A percentile compares a stretch with the other conserved stretches of the same genome.
These are phyloP conservation scores for Rhyacichthys aspro DNA, from an alignment of 2,797 vertebrate genomes.

Conservation along the genomic window DNA sequence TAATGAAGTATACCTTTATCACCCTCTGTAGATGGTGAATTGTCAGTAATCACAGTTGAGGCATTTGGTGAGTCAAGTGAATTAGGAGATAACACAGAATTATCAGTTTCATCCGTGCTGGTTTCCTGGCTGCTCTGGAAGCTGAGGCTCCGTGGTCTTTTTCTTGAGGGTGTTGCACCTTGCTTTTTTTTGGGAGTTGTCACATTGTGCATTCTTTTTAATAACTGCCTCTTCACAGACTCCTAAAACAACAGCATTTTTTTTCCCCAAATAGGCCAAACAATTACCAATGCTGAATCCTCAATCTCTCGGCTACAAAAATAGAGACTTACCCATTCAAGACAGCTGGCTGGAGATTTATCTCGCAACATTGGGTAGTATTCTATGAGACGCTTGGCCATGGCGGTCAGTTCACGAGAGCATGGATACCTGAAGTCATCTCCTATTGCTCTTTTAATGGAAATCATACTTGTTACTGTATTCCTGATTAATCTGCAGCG, in stretches of 20 bases:
- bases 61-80: not conserved
- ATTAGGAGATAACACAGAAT: not conserved
- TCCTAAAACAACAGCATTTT: conserved; percentile 33
- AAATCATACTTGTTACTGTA: not conserved
- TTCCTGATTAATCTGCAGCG: not conserved
- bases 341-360: not conserved
- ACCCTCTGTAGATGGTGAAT: too few species aligned
- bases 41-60: too few species aligned
- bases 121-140: conserved; percentile 1
- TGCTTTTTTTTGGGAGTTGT: conserved; percentile 21
- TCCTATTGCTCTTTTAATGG: not conserved
- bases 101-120: not conserved
- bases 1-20: conserved; percentile 18
- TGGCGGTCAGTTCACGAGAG: conserved; percentile 47
- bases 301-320: not conserved
- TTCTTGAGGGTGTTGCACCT: not conserved
- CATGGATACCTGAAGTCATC: conserved; percentile 14
- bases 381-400: conserved; percentile 48
- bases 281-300: conserved; percentile 8
- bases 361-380: conserved; percentile 52
- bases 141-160: not conserved
- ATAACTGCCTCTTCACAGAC: conserved; percentile 36
- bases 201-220: conserved; percentile 36
- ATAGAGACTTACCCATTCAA: not conserved
- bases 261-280: too few species aligned